Base-by-base conservation (phyloP, 1,140 invertebrate genomes). In the Gonioctena quinquepunctata region DNA sequence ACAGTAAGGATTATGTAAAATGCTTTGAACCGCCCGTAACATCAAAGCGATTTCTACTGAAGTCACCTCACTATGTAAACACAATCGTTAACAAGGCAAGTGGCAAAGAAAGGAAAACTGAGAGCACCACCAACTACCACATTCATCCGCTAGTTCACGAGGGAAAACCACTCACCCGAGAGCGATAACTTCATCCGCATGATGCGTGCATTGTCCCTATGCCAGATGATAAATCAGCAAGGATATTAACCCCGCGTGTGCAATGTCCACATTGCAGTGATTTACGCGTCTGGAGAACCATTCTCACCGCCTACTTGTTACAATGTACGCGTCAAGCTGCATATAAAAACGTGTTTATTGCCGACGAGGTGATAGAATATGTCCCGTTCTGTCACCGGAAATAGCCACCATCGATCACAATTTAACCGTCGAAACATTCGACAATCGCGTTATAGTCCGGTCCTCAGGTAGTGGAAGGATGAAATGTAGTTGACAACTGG, bases 291-390 rank as follows among this genome's bases (percentile, higher is more conserved):
- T 79, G 67, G 78, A 79, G 79, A 71, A 76, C 78, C 78, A 75
- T 80, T 79, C 75, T 73, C 74, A 69, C 76, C 79, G 75, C 77
- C 79, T 76, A 79, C 78, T 80, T 79, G 79, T 75, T 77, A 76
- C 79, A 73, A 73, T 76, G 72, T 76, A 71, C 68, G 71, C 73
- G 79, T 76, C 75, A 78, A 69, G 71, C 74, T 69, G 78, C 75
- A 77, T 77, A 77, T 77, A 80, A 80, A 80, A 80, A 79, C 71
- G 78, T 78, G 77, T 80, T 80, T 80, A 80, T 77, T 77, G 77
- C 75, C 74, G 67, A 57, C 73, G 67, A 73, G 77, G 77, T 77
- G 73, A 79, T 79, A 78, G 76, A 77, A 79, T 79, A 77, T 73
- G 69, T 77, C 68, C 71, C 73, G 61, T 52, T 62, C 68, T 76